These are phyloP conservation scores for Melanogrammus aeglefinus DNA, from an alignment of 2,797 vertebrate genomes.

Conservation along the genomic window DNA sequence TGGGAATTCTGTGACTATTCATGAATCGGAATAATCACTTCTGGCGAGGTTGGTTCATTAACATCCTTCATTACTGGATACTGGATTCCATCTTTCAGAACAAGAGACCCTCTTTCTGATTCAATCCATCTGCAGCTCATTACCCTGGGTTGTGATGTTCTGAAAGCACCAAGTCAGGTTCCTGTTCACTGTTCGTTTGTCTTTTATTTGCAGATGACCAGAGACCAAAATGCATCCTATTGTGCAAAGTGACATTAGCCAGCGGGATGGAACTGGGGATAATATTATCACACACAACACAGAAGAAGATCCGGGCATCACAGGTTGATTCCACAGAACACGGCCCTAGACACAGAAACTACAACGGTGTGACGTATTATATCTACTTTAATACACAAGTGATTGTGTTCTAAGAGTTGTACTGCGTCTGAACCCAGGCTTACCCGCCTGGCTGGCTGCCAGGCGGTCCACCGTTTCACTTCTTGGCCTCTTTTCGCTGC, in stretches of 20 bases:
- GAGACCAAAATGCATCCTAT: neutral
- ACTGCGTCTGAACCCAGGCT: neutral
- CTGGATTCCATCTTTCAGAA: neutral
- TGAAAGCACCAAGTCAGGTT: neutral
- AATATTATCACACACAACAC: neutral
- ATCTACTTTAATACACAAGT: too few species aligned
- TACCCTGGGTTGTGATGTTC: neutral
- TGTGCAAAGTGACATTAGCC: neutral
- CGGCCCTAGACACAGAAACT: neutral
- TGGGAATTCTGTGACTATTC: neutral
- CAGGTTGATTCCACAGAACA: too few species aligned
- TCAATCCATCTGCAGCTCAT: neutral
- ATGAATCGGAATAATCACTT: neutral
- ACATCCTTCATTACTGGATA: neutral
- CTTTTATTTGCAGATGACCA: neutral
- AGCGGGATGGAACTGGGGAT: neutral
- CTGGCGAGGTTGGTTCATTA: neutral
- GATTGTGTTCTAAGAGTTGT: neutral
- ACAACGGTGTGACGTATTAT: neutral
- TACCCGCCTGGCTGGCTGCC: too few species aligned
- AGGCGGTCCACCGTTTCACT: neutral
- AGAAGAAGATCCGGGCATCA: too few species aligned
- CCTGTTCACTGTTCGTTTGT: neutral
- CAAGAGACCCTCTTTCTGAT: neutral
- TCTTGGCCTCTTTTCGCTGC: neutral